Conservation (phyloP, 2,888 invertebrate genomes). For the Meiosimyza platycephala region DNA sequence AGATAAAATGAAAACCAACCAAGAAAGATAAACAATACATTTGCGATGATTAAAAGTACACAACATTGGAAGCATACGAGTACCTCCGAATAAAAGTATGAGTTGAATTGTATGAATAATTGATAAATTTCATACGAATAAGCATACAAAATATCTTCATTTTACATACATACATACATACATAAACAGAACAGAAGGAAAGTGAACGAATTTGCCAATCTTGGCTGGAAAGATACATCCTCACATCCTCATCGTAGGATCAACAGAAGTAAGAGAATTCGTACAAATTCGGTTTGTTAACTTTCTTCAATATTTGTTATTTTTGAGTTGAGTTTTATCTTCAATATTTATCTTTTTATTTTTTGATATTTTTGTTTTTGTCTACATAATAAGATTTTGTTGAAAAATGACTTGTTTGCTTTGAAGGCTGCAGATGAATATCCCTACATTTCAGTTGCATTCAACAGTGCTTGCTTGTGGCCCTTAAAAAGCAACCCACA, state of each 20-base stretch:
- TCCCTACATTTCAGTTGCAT: not conserved
- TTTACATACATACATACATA: too few relatives aligned
- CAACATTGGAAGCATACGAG: constrained; percentile 11
- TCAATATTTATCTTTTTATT: constrained; percentile 5
- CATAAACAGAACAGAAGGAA: too few relatives aligned
- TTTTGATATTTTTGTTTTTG: not conserved
- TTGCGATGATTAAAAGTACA: constrained; percentile 34
- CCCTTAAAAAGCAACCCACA: not conserved
- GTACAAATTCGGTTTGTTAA: not conserved
- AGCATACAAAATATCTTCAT: not conserved
- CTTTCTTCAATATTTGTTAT: constrained; percentile 31
- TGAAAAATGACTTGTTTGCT: constrained; percentile 4
- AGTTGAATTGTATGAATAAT: constrained; percentile 12
- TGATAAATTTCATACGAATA: constrained; percentile 3
- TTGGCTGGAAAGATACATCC: too few relatives aligned
- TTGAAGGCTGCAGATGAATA: constrained; percentile 8
- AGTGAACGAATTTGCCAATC: too few relatives aligned
- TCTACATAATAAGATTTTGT: not conserved
- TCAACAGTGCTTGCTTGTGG: not conserved
- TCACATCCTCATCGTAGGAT: too few relatives aligned
- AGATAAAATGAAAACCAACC: constrained; percentile 7
- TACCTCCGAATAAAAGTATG: not conserved
- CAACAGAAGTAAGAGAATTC: too few relatives aligned
- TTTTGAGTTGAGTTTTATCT: constrained; percentile 30
- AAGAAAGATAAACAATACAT: constrained; percentile 32